Evolutionary conservation across 2,888 invertebrate genomes (phyloP), one percentile per base, ranked within the genome.

Genomic region (Coelopa pilipes): DNA sequence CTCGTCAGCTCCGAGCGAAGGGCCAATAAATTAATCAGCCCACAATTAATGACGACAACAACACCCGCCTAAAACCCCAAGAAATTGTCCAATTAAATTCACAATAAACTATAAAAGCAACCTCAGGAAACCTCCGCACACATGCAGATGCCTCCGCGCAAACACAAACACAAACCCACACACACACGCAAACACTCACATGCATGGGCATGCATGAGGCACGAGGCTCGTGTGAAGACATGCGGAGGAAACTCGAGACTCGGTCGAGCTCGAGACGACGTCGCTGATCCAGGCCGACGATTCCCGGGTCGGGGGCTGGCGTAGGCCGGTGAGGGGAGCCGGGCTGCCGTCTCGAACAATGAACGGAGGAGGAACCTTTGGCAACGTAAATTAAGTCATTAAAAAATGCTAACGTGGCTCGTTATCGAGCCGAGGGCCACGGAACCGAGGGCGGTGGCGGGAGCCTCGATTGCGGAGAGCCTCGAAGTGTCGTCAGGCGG

Each of bases 341-440:
- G 3, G 10, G n/a, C 3, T 4, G n/a, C 53, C 3, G 53, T 15
- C 53, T 34, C 24, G 82, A 84, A 83, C 81, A 83, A 84, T 83
- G 83, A 84, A 83, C 80, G 82, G 84, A 84, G 83, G 82, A 83
- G 83, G 82, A 84, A 83, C 84, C 83, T 83, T 84, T 83, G 84
- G 81, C 79, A 81, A 84, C 83, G 83, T 85, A 84, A 85, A 85
- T 85, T 84, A 85, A 85, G 84, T 84, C 84, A 85, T 85, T 85
- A 84, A 84, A 84, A 85, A 83, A 82, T 83, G 80, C 83, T 82
- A 83, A 83, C 83, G 79, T 80, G 77, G 76, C 73, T 74, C 73
- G 67, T 74, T 71, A 75, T 73, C 63, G 46, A 24, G 21, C 17
- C 19, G 57, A 10, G 24, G 57, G 24, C 57, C 2, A 34, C 34